These are phyloP conservation scores for Rachycentron canadum DNA, from an alignment of 2,797 vertebrate genomes.

Conservation along the genomic window DNA sequence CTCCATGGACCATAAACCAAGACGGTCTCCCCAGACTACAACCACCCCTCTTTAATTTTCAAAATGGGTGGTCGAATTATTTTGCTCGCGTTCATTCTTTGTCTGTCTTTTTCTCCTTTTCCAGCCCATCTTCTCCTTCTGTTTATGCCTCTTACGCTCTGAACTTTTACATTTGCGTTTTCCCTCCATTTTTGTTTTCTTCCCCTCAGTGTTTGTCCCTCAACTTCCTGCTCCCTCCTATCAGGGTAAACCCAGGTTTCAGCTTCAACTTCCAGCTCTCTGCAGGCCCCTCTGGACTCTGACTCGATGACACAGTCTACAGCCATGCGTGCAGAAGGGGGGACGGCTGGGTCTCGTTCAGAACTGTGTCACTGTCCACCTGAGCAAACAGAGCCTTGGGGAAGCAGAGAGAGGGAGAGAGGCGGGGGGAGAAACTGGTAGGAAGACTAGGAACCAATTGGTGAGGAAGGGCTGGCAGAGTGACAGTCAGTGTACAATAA, in stretches of 20 bases:
- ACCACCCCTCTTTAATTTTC: slow-evolving; percentile 79
- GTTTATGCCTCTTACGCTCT: slow-evolving; percentile 45
- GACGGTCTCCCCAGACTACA: slow-evolving; percentile 82
- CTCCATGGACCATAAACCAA: slow-evolving; percentile 85
- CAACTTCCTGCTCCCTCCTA: slow-evolving; percentile 85
- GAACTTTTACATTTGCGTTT: slow-evolving; percentile 42
- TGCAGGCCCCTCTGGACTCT: slow-evolving; percentile 88
- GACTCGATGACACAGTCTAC: slow-evolving; percentile 92
- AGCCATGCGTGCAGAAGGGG: slow-evolving; percentile 86
- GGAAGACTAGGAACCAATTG: slow-evolving; percentile 88
- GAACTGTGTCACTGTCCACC: slow-evolving; percentile 98
- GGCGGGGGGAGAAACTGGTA: slow-evolving; percentile 60
- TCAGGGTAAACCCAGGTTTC: slow-evolving; percentile 84
- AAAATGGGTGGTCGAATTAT: slow-evolving; percentile 82
- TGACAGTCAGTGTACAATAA: slow-evolving; percentile 95
- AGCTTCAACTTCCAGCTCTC: slow-evolving; percentile 90
- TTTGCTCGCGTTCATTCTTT: slow-evolving; percentile 47
- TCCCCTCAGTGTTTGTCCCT: slow-evolving; percentile 61
- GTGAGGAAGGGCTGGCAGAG: slow-evolving; percentile 92
- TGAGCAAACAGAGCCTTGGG: slow-evolving; percentile 94
- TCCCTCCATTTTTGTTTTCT: slow-evolving; percentile 38
- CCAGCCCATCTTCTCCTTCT: slow-evolving; percentile 36
- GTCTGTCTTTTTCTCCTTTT: slow-evolving; percentile 33
- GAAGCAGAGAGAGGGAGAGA: slow-evolving; percentile 27
- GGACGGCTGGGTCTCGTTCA: slow-evolving; percentile 90